Percentiles rank a stretch among this genome's conserved stretches.
Conservation (phyloP, 2,113 vertebrate species). For the Cheirogaleus medius region DNA sequence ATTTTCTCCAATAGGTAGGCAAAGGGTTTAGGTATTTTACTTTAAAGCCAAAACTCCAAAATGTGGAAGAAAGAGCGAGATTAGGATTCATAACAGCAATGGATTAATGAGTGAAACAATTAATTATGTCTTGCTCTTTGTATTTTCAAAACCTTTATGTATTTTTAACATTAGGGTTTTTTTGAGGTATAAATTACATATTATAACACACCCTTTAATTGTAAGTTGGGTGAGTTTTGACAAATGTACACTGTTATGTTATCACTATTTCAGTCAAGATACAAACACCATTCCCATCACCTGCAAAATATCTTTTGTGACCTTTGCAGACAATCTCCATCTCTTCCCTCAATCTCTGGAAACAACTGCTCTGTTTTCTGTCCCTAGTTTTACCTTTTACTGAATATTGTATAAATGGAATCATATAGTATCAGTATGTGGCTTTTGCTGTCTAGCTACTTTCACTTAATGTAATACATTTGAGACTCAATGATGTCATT, state of each 20-base stretch:
- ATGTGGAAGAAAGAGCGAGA: neutral
- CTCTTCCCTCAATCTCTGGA: neutral
- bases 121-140: neutral
- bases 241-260: neutral
- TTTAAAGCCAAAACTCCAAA: neutral
- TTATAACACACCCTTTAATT: neutral
- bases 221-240: neutral
- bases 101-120: neutral
- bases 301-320: neutral
- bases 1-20: neutral
- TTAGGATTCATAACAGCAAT: neutral
- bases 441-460: neutral
- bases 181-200: neutral
- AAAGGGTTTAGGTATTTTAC: neutral
- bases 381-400: neutral
- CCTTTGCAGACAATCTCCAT: neutral
- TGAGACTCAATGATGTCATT: neutral
- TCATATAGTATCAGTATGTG: neutral
- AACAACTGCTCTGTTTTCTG: neutral
- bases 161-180: neutral
- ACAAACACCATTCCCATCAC: neutral
- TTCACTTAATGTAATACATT: neutral
- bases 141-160: neutral
- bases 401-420: neutral
- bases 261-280: neutral